These are phyloP conservation scores for Corbicula japonica DNA, from an alignment of 2,888 invertebrate genomes.

Conservation along the genomic window DNA sequence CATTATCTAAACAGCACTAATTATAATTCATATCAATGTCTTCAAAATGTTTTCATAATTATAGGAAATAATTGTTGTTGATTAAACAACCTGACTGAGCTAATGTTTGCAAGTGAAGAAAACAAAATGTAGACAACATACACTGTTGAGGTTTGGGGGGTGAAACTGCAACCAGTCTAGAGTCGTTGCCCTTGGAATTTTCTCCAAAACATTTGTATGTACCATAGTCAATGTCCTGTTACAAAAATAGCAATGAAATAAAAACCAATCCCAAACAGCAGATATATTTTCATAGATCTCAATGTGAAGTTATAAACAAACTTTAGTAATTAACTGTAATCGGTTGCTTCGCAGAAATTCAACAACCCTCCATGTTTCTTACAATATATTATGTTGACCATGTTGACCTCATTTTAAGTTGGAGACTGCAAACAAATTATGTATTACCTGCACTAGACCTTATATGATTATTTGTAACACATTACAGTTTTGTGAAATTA, in stretches of 20 bases:
- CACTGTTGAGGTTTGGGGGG: slow-evolving; percentile 24
- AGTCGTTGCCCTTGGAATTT: slow-evolving; percentile 60
- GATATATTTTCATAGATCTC: neutral
- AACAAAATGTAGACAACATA: slow-evolving; percentile 11
- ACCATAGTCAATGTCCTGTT: slow-evolving; percentile 65
- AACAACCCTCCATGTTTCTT: neutral
- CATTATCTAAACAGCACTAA: too few relatives aligned
- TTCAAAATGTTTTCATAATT: too few relatives aligned
- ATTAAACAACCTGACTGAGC: neutral
- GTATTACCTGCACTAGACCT: too few relatives aligned
- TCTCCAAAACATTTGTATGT: slow-evolving; percentile 62
- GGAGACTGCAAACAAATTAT: neutral
- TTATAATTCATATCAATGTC: too few relatives aligned
- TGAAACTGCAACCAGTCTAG: slow-evolving; percentile 43
- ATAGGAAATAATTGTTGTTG: too few relatives aligned
- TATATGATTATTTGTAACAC: too few relatives aligned
- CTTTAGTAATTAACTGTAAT: too few relatives aligned
- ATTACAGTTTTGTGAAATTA: too few relatives aligned
- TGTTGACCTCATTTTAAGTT: neutral
- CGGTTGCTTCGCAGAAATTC: too few relatives aligned
- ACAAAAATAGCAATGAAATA: neutral
- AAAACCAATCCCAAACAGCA: neutral
- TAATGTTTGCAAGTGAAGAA: neutral
- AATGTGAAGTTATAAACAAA: too few relatives aligned
- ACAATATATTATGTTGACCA: neutral